Evolutionary conservation across 2,113 vertebrate species (phyloP).

Genomic region (Limanda limanda): DNA sequence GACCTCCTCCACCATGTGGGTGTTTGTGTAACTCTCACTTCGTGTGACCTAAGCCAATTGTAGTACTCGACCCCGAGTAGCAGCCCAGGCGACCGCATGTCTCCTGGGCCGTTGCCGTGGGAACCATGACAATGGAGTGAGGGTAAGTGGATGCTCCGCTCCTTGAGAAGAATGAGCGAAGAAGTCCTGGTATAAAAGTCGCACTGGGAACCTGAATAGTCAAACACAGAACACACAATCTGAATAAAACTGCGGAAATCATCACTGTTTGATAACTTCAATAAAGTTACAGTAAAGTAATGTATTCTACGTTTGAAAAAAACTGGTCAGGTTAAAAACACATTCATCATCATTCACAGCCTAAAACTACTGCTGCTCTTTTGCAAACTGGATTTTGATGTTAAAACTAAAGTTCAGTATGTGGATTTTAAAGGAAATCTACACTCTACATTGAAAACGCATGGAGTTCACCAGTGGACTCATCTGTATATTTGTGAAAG

Average conservation of each 20-base stretch:
- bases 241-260: too few species aligned
- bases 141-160: background rate
- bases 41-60: constrained; percentile 74
- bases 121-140: background rate
- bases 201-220: constrained; percentile 44
- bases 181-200: background rate
- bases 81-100: constrained; percentile 54
- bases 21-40: constrained; percentile 70
- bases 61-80: constrained; percentile 13
- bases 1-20: background rate
- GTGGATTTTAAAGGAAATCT: background rate
- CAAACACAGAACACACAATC: background rate
- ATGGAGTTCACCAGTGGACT: background rate
- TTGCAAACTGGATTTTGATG: background rate
- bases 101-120: background rate
- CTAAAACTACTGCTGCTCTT: background rate
- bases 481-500: background rate
- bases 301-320: too few species aligned
- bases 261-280: too few species aligned
- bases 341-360: background rate
- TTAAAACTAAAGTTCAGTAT: background rate
- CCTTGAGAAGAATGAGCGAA: background rate
- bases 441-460: background rate
- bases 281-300: too few species aligned
- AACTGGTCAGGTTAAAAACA: background rate